Conservation (phyloP, 1,140 invertebrate genomes). For the Drosophila asahinai region DNA sequence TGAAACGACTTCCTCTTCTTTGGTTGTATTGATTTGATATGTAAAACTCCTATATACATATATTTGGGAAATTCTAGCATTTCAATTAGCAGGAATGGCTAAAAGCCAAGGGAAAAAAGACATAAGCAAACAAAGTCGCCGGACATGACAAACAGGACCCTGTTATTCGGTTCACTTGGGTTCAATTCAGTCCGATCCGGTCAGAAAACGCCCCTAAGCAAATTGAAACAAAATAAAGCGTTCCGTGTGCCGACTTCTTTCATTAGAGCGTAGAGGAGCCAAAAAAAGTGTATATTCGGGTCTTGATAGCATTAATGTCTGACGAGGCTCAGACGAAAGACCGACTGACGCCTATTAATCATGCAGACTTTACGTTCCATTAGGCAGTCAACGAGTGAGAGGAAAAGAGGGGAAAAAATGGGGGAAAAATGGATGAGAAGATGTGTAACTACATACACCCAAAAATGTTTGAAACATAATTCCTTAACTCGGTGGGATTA, state of each 20-base stretch:
- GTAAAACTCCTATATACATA: conserved; percentile 34
- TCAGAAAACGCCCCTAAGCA: conserved; percentile 45
- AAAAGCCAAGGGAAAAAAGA: conserved; percentile 35
- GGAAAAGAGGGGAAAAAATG: conserved; percentile 10
- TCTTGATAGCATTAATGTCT: conserved; percentile 62
- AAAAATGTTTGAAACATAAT: conserved; percentile 33
- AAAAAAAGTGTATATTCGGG: conserved; percentile 28
- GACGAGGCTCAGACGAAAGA: conserved; percentile 59
- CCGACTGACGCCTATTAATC: conserved; percentile 80
- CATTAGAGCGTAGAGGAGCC: conserved; percentile 65
- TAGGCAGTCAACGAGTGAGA: conserved; percentile 66
- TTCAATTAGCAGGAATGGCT: conserved; percentile 66
- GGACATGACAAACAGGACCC: conserved; percentile 47
- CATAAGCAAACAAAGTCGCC: conserved; percentile 11
- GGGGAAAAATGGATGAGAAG: not conserved
- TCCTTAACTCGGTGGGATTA: conserved; percentile 27
- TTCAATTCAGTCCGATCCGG: conserved; percentile 38
- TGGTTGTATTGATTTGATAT: not conserved
- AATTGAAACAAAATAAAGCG: conserved; percentile 79
- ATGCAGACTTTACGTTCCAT: conserved; percentile 81
- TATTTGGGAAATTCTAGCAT: conserved; percentile 39
- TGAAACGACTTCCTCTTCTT: not conserved
- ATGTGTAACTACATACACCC: conserved; percentile 6
- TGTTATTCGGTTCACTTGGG: conserved; percentile 34
- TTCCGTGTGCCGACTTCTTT: conserved; percentile 37